phyloP scores from a whole-genome alignment of 2,888 invertebrate species.

The Apomyelois bistriatella region DNA sequence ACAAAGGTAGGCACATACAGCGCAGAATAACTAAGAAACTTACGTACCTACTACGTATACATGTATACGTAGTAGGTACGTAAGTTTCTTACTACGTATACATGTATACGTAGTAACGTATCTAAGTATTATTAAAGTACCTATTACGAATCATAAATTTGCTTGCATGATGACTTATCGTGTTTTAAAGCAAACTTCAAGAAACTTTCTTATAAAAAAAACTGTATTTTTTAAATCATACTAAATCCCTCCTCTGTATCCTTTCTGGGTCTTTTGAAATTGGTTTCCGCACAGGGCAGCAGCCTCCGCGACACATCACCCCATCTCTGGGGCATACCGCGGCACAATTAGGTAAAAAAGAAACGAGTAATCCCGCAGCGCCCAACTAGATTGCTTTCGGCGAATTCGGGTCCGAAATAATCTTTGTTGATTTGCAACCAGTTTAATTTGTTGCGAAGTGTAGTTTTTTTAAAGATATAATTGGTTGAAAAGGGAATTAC shows the following conservation, averaged over 20 bases:
- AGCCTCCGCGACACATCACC: conserved; percentile 61
- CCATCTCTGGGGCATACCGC: conserved; percentile 66
- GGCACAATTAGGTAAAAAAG: conserved; percentile 67
- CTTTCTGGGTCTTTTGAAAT: conserved; percentile 65
- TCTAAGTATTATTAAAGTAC: no score
- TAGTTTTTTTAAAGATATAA: neutral
- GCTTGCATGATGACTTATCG: no score
- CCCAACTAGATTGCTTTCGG: conserved; percentile 51
- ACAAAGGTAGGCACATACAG: no score
- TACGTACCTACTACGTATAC: no score
- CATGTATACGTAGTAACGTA: no score
- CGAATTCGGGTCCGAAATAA: conserved; percentile 32
- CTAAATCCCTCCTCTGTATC: conserved; percentile 44
- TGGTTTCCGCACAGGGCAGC: conserved; percentile 61
- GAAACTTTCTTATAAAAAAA: neutral
- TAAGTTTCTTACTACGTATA: no score
- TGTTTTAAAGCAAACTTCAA: no score
- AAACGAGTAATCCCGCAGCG: conserved; percentile 43
- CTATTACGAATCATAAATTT: no score
- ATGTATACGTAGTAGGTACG: no score
- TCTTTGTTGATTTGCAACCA: conserved; percentile 27
- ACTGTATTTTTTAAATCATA: conserved; percentile 13
- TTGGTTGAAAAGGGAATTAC: neutral
- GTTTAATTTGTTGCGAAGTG: conserved; percentile 13
- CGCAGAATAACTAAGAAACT: no score